phyloP scores from a whole-genome alignment of 2,888 invertebrate species.

The Pseudolycoriella hygida region DNA sequence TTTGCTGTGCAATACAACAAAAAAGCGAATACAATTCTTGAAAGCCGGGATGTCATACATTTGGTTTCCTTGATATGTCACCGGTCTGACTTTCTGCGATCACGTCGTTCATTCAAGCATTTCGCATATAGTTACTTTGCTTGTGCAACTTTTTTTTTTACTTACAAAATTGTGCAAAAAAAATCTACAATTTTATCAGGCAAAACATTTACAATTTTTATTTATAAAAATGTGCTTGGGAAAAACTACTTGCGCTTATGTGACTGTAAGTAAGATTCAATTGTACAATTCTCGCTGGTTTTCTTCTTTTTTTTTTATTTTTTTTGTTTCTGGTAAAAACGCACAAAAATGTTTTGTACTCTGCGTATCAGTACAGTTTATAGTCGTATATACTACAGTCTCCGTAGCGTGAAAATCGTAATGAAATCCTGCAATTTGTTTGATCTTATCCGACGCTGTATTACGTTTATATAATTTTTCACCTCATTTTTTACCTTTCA shows the following conservation, averaged over 20 bases:
- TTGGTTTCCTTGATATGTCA: background rate
- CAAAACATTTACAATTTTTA: background rate
- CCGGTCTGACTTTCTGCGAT: background rate
- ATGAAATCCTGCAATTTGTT: conserved; percentile 11
- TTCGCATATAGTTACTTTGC: background rate
- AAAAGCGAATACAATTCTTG: too few relatives aligned
- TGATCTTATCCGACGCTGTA: conserved; percentile 5
- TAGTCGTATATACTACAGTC: background rate
- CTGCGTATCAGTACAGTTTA: too few relatives aligned
- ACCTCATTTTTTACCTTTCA: conserved; percentile 1
- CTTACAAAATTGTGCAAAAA: background rate
- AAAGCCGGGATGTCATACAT: too few relatives aligned
- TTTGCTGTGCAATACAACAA: too few relatives aligned
- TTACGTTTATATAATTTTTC: conserved; percentile 1
- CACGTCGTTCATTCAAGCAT: background rate
- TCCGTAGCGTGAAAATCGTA: conserved; percentile 12
- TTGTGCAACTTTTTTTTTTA: background rate
- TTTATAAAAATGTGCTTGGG: background rate
- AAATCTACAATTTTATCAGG: background rate
- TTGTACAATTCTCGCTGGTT: background rate
- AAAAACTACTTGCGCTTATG: background rate
- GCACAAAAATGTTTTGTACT: too few relatives aligned
- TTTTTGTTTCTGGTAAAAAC: too few relatives aligned
- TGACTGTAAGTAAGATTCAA: background rate
- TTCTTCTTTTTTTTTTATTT: background rate